These are phyloP conservation scores for Aromia moschata DNA, from an alignment of 2,888 invertebrate genomes.

Conservation along the genomic window DNA sequence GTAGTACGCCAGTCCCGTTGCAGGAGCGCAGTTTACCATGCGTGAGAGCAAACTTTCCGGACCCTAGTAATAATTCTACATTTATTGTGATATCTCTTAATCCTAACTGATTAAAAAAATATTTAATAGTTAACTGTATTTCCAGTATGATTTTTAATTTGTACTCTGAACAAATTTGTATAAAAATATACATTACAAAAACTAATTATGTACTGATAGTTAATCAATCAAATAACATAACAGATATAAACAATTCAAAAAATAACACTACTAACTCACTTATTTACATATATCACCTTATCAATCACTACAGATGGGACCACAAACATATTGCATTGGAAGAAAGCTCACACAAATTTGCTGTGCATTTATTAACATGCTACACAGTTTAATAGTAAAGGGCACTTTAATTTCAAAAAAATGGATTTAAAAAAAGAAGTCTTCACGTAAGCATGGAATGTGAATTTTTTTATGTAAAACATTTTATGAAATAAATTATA, in stretches of 20 bases:
- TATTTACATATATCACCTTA: slow-evolving; percentile 18
- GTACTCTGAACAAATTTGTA: slow-evolving; percentile 21
- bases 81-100: slow-evolving; percentile 10
- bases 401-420: neutral
- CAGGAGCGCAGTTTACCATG: too few relatives aligned
- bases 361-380: neutral
- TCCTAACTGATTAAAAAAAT: slow-evolving; percentile 19
- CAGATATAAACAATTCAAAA: slow-evolving; percentile 15
- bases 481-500: too few relatives aligned
- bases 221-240: slow-evolving; percentile 10
- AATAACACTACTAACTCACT: slow-evolving; percentile 6
- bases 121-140: slow-evolving; percentile 16
- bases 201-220: slow-evolving; percentile 5
- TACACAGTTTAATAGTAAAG: neutral
- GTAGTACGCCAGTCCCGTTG: too few relatives aligned
- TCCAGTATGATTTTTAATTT: slow-evolving; percentile 8
- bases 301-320: slow-evolving; percentile 7
- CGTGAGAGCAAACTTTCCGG: too few relatives aligned
- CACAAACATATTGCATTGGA: neutral
- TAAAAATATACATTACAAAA: slow-evolving; percentile 23
- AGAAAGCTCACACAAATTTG: neutral
- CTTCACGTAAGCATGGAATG: neutral
- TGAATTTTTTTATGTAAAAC: too few relatives aligned
- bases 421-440: neutral
- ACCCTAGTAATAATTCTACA: neutral